Evolutionary conservation across 2,113 vertebrate genomes (phyloP).

Genomic region (Rhodinocichla rosea): DNA sequence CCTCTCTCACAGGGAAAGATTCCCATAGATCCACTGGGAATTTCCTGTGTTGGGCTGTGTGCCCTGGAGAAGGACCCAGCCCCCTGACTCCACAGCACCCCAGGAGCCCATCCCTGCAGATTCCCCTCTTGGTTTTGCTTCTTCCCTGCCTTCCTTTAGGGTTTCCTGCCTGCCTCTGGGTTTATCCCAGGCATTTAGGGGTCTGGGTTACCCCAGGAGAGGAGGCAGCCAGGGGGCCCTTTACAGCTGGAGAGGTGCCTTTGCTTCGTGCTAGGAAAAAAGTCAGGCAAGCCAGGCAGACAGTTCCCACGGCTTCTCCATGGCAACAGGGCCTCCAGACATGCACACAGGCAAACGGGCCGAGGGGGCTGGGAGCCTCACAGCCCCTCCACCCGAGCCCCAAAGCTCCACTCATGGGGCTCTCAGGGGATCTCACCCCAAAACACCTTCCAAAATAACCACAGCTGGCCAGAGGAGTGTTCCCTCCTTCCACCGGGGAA

Average conservation of each 20-base stretch:
- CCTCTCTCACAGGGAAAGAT: not conserved
- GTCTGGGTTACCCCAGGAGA: not conserved
- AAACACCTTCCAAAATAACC: not conserved
- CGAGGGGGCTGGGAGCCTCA: not conserved
- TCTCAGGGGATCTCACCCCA: not conserved
- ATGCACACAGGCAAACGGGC: not conserved
- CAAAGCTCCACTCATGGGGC: not conserved
- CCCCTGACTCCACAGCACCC: not conserved
- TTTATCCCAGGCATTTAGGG: not conserved
- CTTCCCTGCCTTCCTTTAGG: not conserved
- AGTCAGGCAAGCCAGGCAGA: conserved; percentile 6
- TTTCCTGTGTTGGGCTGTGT: not conserved
- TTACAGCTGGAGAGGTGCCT: not conserved
- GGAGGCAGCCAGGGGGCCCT: not conserved
- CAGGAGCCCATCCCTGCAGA: not conserved
- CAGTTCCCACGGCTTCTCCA: conserved; percentile 52
- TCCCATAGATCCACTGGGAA: not conserved
- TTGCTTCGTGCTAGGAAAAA: not conserved
- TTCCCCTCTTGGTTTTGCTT: not conserved
- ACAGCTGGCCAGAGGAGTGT: not conserved
- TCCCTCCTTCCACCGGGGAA: not conserved
- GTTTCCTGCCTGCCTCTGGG: not conserved
- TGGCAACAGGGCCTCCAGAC: conserved; percentile 62
- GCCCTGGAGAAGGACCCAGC: not conserved
- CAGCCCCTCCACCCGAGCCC: not conserved